Percentiles rank a stretch among this genome's conserved stretches.
phyloP scores from a whole-genome alignment of 2,888 invertebrate genomes.

The Oeneis ivallda region DNA sequence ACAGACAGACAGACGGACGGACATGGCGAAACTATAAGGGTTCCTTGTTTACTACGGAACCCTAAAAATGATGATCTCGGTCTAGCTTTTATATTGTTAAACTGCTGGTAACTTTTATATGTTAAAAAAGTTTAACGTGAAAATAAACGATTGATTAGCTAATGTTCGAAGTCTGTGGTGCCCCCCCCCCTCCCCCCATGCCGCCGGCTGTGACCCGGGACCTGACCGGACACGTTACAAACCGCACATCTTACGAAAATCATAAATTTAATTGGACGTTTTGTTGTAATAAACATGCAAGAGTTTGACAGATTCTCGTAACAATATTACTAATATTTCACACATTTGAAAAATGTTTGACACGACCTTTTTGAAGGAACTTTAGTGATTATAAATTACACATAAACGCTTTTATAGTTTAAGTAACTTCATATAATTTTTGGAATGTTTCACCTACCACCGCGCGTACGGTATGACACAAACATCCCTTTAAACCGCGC shows the following conservation, averaged over 20 bases:
- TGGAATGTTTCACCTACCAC: no score
- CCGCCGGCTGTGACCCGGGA: not conserved
- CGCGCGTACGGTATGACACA: no score
- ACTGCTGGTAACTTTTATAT: no score
- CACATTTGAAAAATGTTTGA: not conserved
- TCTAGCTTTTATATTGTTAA: no score
- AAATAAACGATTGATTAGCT: constrained; percentile 10
- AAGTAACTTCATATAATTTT: no score
- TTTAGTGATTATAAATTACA: not conserved
- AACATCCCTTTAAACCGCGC: no score
- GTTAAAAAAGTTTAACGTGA: not conserved
- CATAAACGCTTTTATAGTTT: no score
- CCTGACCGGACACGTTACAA: not conserved
- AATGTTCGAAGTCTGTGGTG: not conserved
- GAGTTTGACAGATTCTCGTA: not conserved
- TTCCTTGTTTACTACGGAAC: no score
- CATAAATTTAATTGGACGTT: not conserved
- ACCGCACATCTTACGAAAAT: not conserved
- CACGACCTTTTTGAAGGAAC: not conserved
- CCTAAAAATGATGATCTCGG: no score
- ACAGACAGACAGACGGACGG: no score
- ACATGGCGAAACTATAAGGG: no score
- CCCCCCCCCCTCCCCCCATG: not conserved
- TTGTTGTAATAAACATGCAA: not conserved
- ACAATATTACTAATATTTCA: not conserved